Evolutionary conservation across 1,140 invertebrate species (phyloP).

Genomic region (Ceratosolen fusciceps): DNA sequence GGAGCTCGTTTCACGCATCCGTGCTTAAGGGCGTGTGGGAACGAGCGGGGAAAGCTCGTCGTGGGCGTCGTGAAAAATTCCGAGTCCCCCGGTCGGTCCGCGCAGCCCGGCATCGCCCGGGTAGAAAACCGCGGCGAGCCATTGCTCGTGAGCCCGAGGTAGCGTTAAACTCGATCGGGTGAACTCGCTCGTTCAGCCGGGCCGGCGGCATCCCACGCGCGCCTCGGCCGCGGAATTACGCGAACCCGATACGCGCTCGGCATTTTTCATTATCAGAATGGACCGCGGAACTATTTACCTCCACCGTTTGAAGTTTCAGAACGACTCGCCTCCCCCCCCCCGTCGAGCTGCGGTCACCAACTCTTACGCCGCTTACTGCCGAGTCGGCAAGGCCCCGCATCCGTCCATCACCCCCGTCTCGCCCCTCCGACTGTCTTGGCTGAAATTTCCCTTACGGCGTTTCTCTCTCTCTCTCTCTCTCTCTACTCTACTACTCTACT

Average conservation of each 20-base stretch:
- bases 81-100: neutral
- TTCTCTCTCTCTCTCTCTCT: no score
- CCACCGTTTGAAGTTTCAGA: neutral
- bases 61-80: slow-evolving; percentile 20
- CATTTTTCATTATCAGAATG: slow-evolving; percentile 4
- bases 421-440: no score
- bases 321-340: neutral
- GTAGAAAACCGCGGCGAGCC: neutral
- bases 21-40: slow-evolving; percentile 13
- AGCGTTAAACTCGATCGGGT: slow-evolving; percentile 21
- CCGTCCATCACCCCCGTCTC: no score
- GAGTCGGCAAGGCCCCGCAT: no score
- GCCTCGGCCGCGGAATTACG: slow-evolving; percentile 14
- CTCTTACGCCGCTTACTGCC: neutral
- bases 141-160: neutral
- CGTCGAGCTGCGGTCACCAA: neutral
- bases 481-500: no score
- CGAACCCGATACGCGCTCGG: slow-evolving; percentile 22
- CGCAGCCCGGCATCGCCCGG: neutral
- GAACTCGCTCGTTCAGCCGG: slow-evolving; percentile 6
- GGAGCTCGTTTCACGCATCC: slow-evolving; percentile 56
- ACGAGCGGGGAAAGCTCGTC: slow-evolving; percentile 20
- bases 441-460: no score
- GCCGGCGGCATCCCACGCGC: neutral
- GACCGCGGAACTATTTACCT: neutral